These are phyloP conservation scores for Pangasius krempfi DNA, from an alignment of 2,797 vertebrate genomes.

Conservation along the genomic window DNA sequence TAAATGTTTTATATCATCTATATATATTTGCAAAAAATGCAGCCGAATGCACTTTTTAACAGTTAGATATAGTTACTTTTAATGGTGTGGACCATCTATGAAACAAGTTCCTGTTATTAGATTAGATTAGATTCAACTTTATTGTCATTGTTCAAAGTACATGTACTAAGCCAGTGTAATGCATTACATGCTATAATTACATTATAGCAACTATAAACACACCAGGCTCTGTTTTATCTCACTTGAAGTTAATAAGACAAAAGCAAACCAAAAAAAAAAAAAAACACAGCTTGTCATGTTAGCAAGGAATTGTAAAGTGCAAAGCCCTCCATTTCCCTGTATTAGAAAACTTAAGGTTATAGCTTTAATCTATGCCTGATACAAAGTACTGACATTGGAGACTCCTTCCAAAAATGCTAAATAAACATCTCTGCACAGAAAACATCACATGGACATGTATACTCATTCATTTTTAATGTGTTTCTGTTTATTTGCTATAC, in stretches of 20 bases:
- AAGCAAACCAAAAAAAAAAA: neutral
- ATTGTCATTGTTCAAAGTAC: too few relatives aligned
- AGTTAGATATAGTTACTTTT: neutral
- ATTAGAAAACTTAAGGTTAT: neutral
- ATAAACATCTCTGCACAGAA: neutral
- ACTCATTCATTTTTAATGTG: too few relatives aligned
- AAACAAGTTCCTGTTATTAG: neutral
- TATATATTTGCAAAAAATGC: neutral
- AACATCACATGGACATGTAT: too few relatives aligned
- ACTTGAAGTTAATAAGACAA: neutral
- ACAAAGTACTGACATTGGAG: neutral
- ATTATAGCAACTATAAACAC: neutral
- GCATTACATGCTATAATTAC: too few relatives aligned
- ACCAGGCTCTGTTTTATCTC: neutral
- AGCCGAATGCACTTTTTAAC: neutral
- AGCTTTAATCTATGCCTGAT: neutral
- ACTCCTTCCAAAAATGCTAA: neutral
- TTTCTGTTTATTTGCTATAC: too few relatives aligned
- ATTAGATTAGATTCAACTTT: too few relatives aligned
- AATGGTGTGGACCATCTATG: neutral
- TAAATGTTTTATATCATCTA: neutral
- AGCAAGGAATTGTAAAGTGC: neutral
- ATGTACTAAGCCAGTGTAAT: too few relatives aligned
- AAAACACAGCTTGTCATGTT: too few relatives aligned
- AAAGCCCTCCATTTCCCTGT: neutral